phyloP scores from a whole-genome alignment of 1,140 invertebrate species.

The Holotrichia oblita region DNA sequence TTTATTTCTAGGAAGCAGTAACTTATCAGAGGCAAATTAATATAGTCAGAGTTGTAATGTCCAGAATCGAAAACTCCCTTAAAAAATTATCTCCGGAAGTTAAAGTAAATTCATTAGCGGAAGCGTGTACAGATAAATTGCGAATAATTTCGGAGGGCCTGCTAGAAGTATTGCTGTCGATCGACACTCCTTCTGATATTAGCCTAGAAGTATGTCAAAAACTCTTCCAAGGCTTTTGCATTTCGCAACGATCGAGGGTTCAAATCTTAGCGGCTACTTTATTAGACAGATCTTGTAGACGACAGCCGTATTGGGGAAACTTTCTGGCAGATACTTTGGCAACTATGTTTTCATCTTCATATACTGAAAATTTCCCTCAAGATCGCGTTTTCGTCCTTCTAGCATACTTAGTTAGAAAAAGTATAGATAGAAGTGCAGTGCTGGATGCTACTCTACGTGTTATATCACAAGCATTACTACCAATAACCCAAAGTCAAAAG shows the following conservation, averaged over 20 bases:
- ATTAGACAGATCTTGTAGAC: slow-evolving; percentile 80
- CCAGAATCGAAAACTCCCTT: slow-evolving; percentile 67
- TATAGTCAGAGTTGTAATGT: slow-evolving; percentile 76
- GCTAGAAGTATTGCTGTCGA: slow-evolving; percentile 78
- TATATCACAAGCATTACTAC: slow-evolving; percentile 65
- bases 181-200: slow-evolving; percentile 72
- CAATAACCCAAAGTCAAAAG: slow-evolving; percentile 64
- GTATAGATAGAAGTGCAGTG: slow-evolving; percentile 70
- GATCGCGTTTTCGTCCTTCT: slow-evolving; percentile 89
- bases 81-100: slow-evolving; percentile 47
- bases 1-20: slow-evolving; percentile 72
- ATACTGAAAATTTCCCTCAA: slow-evolving; percentile 82
- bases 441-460: slow-evolving; percentile 71
- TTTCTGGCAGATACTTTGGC: slow-evolving; percentile 84
- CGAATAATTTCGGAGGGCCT: slow-evolving; percentile 81
- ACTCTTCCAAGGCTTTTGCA: slow-evolving; percentile 76
- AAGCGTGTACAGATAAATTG: slow-evolving; percentile 78
- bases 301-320: slow-evolving; percentile 87
- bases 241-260: slow-evolving; percentile 65
- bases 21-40: slow-evolving; percentile 84
- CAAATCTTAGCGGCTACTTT: slow-evolving; percentile 80
- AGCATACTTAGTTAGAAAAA: slow-evolving; percentile 86
- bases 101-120: slow-evolving; percentile 61
- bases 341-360: slow-evolving; percentile 80
- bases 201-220: slow-evolving; percentile 71